These are phyloP conservation scores for Tinamus major DNA, from an alignment of 2,797 vertebrate species.

Conservation along the genomic window DNA sequence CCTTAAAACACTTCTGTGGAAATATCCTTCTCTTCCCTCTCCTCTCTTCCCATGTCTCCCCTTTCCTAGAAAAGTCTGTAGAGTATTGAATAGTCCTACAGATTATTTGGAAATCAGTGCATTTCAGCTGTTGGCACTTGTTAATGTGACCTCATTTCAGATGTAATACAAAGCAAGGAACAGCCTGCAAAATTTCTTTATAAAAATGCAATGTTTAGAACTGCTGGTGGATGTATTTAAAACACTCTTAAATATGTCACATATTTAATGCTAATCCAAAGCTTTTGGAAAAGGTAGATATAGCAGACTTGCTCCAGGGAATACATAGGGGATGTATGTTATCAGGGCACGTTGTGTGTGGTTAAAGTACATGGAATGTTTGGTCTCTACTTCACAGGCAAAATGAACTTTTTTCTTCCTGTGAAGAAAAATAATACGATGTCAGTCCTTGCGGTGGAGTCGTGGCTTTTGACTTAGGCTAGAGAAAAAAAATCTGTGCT, in stretches of 20 bases:
- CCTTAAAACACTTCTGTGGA: slow-evolving; percentile 16
- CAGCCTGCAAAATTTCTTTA: background rate
- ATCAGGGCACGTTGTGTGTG: slow-evolving; percentile 41
- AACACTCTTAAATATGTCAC: background rate
- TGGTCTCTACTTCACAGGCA: slow-evolving; percentile 65
- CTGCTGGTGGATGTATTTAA: background rate
- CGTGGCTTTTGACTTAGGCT: slow-evolving; percentile 59
- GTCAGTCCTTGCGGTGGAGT: slow-evolving; percentile 71
- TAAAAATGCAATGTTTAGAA: background rate
- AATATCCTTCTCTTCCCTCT: background rate
- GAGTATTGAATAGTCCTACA: background rate
- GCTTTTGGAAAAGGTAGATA: slow-evolving; percentile 46
- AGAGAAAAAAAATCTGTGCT: background rate
- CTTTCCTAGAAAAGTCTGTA: background rate
- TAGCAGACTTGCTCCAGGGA: slow-evolving; percentile 57
- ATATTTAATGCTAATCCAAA: slow-evolving; percentile 28
- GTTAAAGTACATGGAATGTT: slow-evolving; percentile 43
- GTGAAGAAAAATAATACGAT: slow-evolving; percentile 29
- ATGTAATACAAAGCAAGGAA: background rate
- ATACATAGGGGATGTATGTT: slow-evolving; percentile 49
- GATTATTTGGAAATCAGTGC: background rate
- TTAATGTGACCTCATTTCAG: background rate
- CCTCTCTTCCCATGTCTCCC: background rate
- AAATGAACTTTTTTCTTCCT: background rate
- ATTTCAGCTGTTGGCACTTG: background rate